Percentiles rank a stretch among this genome's conserved stretches.
Evolutionary conservation across 2,888 invertebrate species (phyloP).

Genomic region (Agrochola macilenta): DNA sequence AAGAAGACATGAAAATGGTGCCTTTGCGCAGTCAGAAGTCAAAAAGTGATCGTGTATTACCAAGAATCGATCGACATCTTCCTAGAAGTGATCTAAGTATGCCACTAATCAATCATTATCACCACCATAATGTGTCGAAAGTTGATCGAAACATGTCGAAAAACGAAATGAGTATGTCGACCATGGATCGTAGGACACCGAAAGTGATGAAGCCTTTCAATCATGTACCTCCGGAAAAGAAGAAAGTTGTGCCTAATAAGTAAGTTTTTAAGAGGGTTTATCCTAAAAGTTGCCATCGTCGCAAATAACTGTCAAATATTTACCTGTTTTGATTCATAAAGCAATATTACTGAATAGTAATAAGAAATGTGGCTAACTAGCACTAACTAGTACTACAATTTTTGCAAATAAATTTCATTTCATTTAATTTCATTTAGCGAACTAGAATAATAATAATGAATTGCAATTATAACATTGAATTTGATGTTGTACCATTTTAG

Average conservation of each 20-base stretch:
- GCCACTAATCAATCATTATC: slow-evolving; percentile 34
- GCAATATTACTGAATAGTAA: no score
- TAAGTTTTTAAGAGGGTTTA: no score
- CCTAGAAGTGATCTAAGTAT: slow-evolving; percentile 38
- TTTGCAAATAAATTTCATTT: no score
- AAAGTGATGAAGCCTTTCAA: slow-evolving; percentile 48
- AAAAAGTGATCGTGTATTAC: slow-evolving; percentile 46
- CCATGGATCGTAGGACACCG: slow-evolving; percentile 45
- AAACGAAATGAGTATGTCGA: slow-evolving; percentile 40
- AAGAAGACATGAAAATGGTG: slow-evolving; percentile 32
- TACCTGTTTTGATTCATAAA: no score
- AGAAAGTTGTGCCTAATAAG: slow-evolving; percentile 46
- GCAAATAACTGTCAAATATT: no score
- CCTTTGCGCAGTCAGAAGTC: slow-evolving; percentile 30
- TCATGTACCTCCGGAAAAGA: slow-evolving; percentile 41
- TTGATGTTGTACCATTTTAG: no score
- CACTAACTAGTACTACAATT: no score
- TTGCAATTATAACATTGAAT: no score
- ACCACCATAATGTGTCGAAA: slow-evolving; percentile 4
- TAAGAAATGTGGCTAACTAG: no score
- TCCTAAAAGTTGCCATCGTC: no score
- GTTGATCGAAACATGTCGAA: slow-evolving; percentile 25
- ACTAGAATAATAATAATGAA: no score
- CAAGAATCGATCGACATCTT: slow-evolving; percentile 39
- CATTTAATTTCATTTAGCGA: no score